These are phyloP conservation scores for Tauraco erythrolophus DNA, from an alignment of 2,113 vertebrate species.

Conservation along the genomic window DNA sequence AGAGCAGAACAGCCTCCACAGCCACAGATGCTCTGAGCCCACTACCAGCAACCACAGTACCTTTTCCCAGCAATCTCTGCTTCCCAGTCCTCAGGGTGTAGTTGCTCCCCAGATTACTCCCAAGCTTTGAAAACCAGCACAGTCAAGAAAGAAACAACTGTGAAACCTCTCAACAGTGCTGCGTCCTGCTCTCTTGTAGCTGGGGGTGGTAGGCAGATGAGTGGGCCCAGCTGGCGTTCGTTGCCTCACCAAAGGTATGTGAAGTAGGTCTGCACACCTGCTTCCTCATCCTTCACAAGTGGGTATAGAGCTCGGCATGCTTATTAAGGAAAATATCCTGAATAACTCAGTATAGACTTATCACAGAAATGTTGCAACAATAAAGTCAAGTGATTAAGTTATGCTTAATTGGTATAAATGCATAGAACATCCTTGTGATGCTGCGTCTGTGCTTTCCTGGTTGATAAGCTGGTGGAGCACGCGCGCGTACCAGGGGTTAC, in stretches of 20 bases:
- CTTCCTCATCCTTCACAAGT: background rate
- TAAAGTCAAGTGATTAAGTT: background rate
- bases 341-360: background rate
- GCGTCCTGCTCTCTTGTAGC: background rate
- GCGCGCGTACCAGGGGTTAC: background rate
- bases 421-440: background rate
- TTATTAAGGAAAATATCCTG: background rate
- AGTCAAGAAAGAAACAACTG: accelerated
- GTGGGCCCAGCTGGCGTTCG: background rate
- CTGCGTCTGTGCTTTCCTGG: background rate
- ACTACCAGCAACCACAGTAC: accelerated
- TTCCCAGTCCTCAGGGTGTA: background rate
- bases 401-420: background rate
- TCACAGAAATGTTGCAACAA: background rate
- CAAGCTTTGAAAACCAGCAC: background rate
- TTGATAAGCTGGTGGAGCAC: background rate
- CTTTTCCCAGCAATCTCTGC: background rate
- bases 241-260: background rate
- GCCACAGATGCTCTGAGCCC: background rate
- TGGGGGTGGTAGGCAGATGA: background rate
- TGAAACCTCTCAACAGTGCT: accelerated
- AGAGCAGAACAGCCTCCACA: accelerated
- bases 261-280: background rate
- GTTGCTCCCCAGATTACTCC: accelerated
- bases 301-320: background rate